These are phyloP conservation scores for Chaetura pelagica DNA, from an alignment of 2,113 vertebrate species.

Conservation along the genomic window DNA sequence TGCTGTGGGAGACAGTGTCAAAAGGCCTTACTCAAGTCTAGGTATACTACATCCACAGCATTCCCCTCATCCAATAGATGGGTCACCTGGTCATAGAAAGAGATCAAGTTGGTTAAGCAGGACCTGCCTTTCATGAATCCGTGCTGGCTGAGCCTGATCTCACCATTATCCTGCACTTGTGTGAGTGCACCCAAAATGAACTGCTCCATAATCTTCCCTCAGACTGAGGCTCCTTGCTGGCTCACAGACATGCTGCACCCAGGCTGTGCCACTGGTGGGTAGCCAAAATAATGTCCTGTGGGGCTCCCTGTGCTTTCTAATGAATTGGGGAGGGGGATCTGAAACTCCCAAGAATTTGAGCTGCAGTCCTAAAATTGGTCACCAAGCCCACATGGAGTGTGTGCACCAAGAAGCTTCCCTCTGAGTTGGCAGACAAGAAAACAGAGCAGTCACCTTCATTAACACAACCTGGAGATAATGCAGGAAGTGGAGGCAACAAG, in stretches of 20 bases:
- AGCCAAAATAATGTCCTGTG: neutral
- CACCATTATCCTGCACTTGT: neutral
- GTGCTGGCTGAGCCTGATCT: too few relatives aligned
- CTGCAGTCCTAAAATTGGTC: neutral
- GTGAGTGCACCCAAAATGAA: too few relatives aligned
- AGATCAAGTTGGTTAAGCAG: neutral
- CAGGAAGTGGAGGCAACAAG: rapidly evolving
- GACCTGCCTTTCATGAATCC: neutral
- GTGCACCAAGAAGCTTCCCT: neutral
- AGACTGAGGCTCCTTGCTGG: neutral
- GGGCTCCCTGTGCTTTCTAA: neutral
- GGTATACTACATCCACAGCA: too few relatives aligned
- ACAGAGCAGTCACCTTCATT: neutral
- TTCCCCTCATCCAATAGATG: too few relatives aligned
- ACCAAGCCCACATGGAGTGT: neutral
- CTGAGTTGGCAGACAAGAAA: neutral
- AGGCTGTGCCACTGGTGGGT: neutral
- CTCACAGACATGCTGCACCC: neutral
- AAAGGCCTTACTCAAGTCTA: too few relatives aligned
- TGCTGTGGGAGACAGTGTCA: too few relatives aligned
- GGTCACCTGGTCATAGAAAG: too few relatives aligned
- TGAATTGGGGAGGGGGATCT: neutral
- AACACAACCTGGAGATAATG: neutral
- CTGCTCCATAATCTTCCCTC: too few relatives aligned
- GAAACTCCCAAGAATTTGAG: neutral